These are phyloP conservation scores for Sarcophaga rosellei DNA, from an alignment of 2,888 invertebrate species.

Conservation along the genomic window DNA sequence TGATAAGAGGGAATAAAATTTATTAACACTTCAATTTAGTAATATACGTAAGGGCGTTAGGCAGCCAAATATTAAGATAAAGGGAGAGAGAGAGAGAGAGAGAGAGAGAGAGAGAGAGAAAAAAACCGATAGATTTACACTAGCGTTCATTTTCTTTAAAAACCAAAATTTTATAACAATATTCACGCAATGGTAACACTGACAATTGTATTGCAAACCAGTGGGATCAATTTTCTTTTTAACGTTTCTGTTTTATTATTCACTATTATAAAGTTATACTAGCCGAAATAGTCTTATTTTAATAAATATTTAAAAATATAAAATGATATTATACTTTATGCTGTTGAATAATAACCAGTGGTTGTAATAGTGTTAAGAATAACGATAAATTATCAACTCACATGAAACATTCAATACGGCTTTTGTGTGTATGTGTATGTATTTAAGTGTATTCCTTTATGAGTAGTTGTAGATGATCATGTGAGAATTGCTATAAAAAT, in stretches of 20 bases:
- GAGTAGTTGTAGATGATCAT: conserved; percentile 53
- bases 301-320: too few relatives aligned
- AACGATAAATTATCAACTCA: conserved; percentile 2
- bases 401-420: conserved; percentile 16
- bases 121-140: too few relatives aligned
- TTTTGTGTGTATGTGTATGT: conserved; percentile 6
- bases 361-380: conserved; percentile 40
- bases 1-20: conserved; percentile 25
- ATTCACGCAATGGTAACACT: too few relatives aligned
- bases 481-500: conserved; percentile 56
- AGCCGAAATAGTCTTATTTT: too few relatives aligned
- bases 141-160: too few relatives aligned
- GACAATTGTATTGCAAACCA: too few relatives aligned
- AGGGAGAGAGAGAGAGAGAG: background rate
- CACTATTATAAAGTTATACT: background rate
- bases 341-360: background rate
- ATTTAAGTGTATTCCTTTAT: conserved; percentile 8
- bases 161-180: too few relatives aligned
- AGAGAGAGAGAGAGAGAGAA: too few relatives aligned
- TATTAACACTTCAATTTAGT: conserved; percentile 50
- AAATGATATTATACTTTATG: too few relatives aligned
- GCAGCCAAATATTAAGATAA: background rate
- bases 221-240: too few relatives aligned
- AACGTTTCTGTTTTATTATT: too few relatives aligned
- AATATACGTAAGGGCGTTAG: conserved; percentile 10